Evolutionary conservation across 2,888 invertebrate species (phyloP), one percentile per base, ranked within the genome.

Genomic region (Sinotaia quadrata): DNA sequence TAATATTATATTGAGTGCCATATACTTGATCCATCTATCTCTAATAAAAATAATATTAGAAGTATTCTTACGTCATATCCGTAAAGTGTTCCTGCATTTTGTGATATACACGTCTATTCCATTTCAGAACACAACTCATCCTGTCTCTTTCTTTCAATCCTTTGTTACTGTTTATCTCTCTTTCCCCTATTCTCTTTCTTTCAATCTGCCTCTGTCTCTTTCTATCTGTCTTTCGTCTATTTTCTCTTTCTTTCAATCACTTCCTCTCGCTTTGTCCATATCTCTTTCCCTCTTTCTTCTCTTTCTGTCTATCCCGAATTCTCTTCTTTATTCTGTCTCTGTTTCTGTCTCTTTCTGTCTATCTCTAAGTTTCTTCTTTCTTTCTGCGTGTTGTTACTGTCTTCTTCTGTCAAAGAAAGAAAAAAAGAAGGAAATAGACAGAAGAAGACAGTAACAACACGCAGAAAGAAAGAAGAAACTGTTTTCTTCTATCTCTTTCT

Each of bases 131-230:
- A 33, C 15, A 21, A 34, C 51, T 51, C 24, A 18, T 24, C n/a
- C 31, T 41, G 10, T 41, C 12, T 41, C 41, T 41, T 41, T 41
- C 18, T 54, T 27, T 27, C 54, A 27, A 7, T 4, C 15, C 8
- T 15, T 31, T 24, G 29, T 27, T 5, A 18, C 58, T 54, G 4
- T 27, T 31, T n/a, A 4, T 54, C 4, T 24, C 54, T 31, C 24
- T 15, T 10, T 4, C 31, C 5, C 31, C 5, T 54, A 18, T 27
- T 15, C 31, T 21, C 54, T 54, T 4, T 54, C 21, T 21, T 31
- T 54, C 54, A 2, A 37, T 59, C 41, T 59, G 24, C 12, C 54
- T 54, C 8, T 54, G 29, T 54, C 24, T 54, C 54, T 54, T 31
- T 4, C 18, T 18, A 18, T 54, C 5, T 51, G 8, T 29, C 31